A percentile compares a stretch with the other conserved stretches of the same genome.
Evolutionary conservation across 2,888 invertebrate genomes (phyloP).

Genomic region (Tenthredo distinguenda): DNA sequence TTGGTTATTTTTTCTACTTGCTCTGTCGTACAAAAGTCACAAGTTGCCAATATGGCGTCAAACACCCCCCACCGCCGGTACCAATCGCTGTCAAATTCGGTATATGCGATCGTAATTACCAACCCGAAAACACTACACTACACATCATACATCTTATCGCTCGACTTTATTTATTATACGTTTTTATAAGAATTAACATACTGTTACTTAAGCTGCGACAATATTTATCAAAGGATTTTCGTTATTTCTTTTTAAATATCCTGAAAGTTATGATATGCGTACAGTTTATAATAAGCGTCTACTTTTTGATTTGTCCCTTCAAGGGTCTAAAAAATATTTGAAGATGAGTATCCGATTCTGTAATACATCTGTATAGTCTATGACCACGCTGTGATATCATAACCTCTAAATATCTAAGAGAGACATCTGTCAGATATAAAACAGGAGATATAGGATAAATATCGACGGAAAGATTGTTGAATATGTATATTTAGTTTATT

Average conservation of each 20-base stretch:
- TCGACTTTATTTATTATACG: neutral
- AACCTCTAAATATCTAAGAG: neutral
- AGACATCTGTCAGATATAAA: neutral
- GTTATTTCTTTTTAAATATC: too few species aligned
- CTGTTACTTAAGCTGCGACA: neutral
- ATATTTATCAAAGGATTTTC: neutral
- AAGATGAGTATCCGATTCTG: neutral
- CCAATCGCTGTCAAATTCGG: conserved; percentile 61
- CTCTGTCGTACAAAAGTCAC: conserved; percentile 74
- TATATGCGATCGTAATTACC: neutral
- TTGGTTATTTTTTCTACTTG: conserved; percentile 68
- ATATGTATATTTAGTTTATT: neutral
- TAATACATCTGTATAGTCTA: neutral
- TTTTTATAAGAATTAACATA: neutral
- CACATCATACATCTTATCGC: neutral
- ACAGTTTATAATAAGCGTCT: neutral
- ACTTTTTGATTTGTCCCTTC: neutral
- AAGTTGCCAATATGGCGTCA: conserved; percentile 77
- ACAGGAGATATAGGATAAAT: neutral
- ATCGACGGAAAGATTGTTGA: neutral
- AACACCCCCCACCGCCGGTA: conserved; percentile 58
- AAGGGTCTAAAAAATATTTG: neutral
- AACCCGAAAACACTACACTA: neutral
- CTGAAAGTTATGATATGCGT: too few species aligned
- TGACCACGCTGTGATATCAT: neutral